Percentiles rank a stretch among this genome's conserved stretches.
These are phyloP conservation scores for Pollenia griseotomentosa DNA, from an alignment of 2,888 invertebrate genomes.

Conservation along the genomic window DNA sequence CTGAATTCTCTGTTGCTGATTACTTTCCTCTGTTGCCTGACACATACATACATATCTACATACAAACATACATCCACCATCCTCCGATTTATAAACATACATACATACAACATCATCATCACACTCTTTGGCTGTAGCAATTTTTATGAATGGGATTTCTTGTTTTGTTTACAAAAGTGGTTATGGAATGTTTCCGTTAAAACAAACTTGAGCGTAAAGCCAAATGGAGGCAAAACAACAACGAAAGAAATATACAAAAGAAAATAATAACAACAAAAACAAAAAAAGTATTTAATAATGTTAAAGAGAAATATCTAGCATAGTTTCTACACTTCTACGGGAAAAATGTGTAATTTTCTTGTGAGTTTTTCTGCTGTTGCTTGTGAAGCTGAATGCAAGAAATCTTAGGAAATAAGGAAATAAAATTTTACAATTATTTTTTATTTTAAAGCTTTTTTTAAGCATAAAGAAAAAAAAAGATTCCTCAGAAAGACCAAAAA, in stretches of 20 bases:
- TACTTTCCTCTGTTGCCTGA: slow-evolving; percentile 68
- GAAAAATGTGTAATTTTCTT: slow-evolving; percentile 50
- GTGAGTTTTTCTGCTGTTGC: slow-evolving; percentile 20
- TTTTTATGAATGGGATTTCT: slow-evolving; percentile 74
- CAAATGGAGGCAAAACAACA: slow-evolving; percentile 46
- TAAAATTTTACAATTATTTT: slow-evolving; percentile 60
- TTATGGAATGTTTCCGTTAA: slow-evolving; percentile 74
- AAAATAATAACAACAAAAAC: slow-evolving; percentile 31
- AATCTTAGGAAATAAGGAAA: slow-evolving; percentile 72
- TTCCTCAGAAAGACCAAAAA: not conserved
- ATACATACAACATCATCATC: not conserved
- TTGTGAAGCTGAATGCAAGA: slow-evolving; percentile 44
- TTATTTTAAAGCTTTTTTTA: slow-evolving; percentile 18
- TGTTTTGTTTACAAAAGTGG: slow-evolving; percentile 72
- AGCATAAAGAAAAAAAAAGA: not conserved
- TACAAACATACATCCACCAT: not conserved
- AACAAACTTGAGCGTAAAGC: slow-evolving; percentile 68
- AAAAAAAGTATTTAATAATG: slow-evolving; percentile 49
- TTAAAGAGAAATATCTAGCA: slow-evolving; percentile 67
- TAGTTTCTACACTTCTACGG: slow-evolving; percentile 62
- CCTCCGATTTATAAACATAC: too few species aligned
- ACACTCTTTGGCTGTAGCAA: slow-evolving; percentile 54
- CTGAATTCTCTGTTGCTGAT: slow-evolving; percentile 59
- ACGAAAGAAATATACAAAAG: slow-evolving; percentile 29
- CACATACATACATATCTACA: not conserved